A percentile compares a stretch with the other conserved stretches of the same genome.
phyloP scores from a whole-genome alignment of 2,888 invertebrate genomes.

The Strigamia maritima region DNA sequence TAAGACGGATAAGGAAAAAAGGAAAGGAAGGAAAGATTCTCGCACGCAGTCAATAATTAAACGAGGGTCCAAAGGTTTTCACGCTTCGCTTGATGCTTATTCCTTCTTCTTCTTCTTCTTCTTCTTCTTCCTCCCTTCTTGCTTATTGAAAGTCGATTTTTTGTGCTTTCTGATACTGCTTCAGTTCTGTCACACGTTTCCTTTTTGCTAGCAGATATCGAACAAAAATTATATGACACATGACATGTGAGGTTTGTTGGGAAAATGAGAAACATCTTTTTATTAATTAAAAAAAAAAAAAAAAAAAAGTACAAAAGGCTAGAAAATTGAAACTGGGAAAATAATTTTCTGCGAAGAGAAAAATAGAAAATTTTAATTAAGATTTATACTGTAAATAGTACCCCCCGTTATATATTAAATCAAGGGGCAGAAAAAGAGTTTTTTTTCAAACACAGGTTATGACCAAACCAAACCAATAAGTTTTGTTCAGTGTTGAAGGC shows the following conservation, averaged over 20 bases:
- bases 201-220: not conserved
- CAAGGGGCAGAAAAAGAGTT: not conserved
- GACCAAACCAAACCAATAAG: not conserved
- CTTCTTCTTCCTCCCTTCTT: not conserved
- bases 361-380: not conserved
- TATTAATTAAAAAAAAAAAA: too few relatives aligned
- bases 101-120: not conserved
- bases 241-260: not conserved
- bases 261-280: not conserved
- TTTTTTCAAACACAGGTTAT: not conserved
- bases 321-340: too few relatives aligned
- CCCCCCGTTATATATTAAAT: too few relatives aligned
- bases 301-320: too few relatives aligned
- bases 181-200: slow-evolving; percentile 13
- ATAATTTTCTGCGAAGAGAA: too few relatives aligned
- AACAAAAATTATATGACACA: not conserved
- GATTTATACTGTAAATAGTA: too few relatives aligned
- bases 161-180: slow-evolving; percentile 12
- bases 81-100: slow-evolving; percentile 5
- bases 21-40: slow-evolving; percentile 10
- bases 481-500: slow-evolving; percentile 10
- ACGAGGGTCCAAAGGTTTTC: not conserved
- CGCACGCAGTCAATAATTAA: slow-evolving; percentile 15
- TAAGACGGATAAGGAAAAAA: slow-evolving; percentile 5
- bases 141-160: slow-evolving; percentile 20